These are phyloP conservation scores for Mormyrops boulengeri DNA, from an alignment of 2,797 vertebrate genomes.

Conservation along the genomic window DNA sequence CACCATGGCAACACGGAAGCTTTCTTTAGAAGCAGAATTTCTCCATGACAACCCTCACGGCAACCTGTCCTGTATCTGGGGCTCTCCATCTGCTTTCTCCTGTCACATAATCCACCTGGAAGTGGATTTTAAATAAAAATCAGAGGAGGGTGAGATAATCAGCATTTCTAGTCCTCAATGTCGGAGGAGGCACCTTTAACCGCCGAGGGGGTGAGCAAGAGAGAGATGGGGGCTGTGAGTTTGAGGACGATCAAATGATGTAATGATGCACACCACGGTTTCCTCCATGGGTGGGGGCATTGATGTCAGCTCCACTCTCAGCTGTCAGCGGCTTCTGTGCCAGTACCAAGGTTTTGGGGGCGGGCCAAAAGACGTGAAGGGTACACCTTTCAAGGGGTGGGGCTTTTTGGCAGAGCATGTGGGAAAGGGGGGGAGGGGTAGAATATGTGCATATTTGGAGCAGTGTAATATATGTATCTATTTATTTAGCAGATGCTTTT, in stretches of 20 bases:
- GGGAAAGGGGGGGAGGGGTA: neutral
- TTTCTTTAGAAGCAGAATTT: slow-evolving; percentile 9
- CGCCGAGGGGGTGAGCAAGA: neutral
- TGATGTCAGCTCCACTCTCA: neutral
- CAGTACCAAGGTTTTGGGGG: neutral
- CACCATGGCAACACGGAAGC: neutral
- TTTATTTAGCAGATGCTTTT: neutral
- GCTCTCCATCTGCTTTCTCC: neutral
- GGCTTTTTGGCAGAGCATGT: neutral
- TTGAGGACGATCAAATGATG: neutral
- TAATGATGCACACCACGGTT: neutral
- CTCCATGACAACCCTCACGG: slow-evolving; percentile 7
- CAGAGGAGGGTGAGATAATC: neutral
- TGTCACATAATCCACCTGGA: neutral
- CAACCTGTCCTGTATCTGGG: neutral
- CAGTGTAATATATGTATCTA: neutral
- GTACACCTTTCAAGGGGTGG: neutral
- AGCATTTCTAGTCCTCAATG: neutral
- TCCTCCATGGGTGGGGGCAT: neutral
- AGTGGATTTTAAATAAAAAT: neutral
- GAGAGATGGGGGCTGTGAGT: neutral
- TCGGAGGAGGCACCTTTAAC: neutral
- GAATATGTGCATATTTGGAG: neutral
- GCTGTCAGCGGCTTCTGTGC: neutral
- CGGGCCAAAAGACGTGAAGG: neutral